Evolutionary conservation across 2,888 invertebrate genomes (phyloP), one percentile per base, ranked within the genome.

Genomic region (Diploptera punctata): DNA sequence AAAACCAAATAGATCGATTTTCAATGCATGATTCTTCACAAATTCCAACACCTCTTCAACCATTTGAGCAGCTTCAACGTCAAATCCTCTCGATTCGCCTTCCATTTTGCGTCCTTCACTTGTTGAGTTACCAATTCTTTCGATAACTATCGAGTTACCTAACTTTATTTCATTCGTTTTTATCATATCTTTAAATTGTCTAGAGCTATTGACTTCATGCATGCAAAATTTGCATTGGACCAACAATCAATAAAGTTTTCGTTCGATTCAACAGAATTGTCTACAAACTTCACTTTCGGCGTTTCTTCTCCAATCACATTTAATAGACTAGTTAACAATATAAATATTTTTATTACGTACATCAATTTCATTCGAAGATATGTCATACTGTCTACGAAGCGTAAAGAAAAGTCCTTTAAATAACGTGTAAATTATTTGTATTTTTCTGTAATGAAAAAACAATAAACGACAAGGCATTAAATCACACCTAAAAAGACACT

Each of bases 31-130:
- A 52, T 84, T 83, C 60, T 86, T 85, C 67, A 88, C 79, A 75
- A 87, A 81, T 43, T 84, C 84, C 68, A 84, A 79, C 73, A 71
- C 78, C 74, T 88, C 77, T 13, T 88, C 87, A 75, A 88, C 86
- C 75, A 89, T 83, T 76, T 86, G 87, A 74, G 89, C 80, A 89
- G 86, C 77, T 83, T 85, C 73, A 89, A 84, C 68, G 86, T 83
- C 77, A 85, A 86, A 77, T 86, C 85, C 68, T 86, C 84, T 68
- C 82, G 83, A 18, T 10, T 38, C 47, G 5, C 24, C 24, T 2
- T 70, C 24, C 5, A 26, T 26, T 49, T 57, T 4, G 19, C 26
- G 16, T 21, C 52, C 62, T 26, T 47, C 72, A 3, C 0, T 0
- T 2, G 70, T n/a, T 0, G 29, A 21, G 2, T 67, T 43, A 10